Evolutionary conservation across 30 jellyfish, hydroid and myxozoan genomes (phyloP), one percentile per base, ranked within the genome.

Genomic region (Aurelia aurita): DNA sequence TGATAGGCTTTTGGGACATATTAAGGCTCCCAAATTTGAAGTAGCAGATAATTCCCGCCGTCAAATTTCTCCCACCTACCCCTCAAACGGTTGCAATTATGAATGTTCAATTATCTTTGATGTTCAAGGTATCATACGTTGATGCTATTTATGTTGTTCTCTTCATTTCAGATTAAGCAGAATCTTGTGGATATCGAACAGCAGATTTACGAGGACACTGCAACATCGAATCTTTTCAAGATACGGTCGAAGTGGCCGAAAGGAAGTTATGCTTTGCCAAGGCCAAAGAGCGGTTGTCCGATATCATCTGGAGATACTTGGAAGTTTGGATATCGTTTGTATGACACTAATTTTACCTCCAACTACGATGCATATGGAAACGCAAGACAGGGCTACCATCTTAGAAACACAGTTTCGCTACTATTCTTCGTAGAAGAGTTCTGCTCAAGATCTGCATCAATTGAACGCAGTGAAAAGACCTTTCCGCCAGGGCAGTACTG

Each of bases 401-500:
- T 81, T 1, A 16, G 27, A 43, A 74, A 85, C 26, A 22, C 84
- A 2, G 31, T 70, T 49, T 66, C 88, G 32, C n/a, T 61, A 11
- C 20, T 35, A 13, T 85, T 35, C 70, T 74, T 51, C 32, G 95
- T 85, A 1, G 89, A 85, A 66, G 95, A 66, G 46, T 85, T 85
- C 72, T 85, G 95, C 89, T 22, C 78, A 5, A 49, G 20, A 60
- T 15, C 69, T 1, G n/a, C 12, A 23, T 6, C 69, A 18, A 63
- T 12, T 7, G 62, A 46, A 2, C 76, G 47, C 26, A 31, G 18
- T 18, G 34, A 21, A 22, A 58, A 18, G 23, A 5, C 10, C 12
- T 85, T 85, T 32, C 95, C 95, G 34, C 74, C 81, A 12, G 95
- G 95, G 0, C 32, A 47, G 71, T 85, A 85, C 46, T 85, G 95